Percentiles rank a stretch among this genome's conserved stretches.
Conservation (phyloP, 2,888 invertebrate species). For the Linnaemya tessellans region DNA sequence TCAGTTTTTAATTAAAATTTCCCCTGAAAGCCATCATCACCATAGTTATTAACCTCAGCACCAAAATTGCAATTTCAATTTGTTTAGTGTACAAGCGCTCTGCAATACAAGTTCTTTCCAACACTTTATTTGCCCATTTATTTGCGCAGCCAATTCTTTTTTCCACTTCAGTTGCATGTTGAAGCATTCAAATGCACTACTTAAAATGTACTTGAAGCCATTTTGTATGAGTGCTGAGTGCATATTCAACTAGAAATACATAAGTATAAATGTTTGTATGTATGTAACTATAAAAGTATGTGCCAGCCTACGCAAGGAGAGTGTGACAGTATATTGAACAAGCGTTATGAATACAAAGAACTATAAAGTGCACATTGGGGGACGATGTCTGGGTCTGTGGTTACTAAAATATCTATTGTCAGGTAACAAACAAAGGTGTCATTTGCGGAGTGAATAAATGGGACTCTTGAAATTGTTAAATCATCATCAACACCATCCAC, state of each 20-base stretch:
- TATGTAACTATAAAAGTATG: background rate
- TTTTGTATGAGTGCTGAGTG: slow-evolving; percentile 7
- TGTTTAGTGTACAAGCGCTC: background rate
- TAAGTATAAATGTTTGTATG: background rate
- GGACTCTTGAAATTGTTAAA: slow-evolving; percentile 36
- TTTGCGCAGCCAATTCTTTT: background rate
- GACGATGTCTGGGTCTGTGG: slow-evolving; percentile 20
- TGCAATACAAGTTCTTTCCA: background rate
- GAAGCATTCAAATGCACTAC: slow-evolving; percentile 45
- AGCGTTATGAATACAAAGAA: slow-evolving; percentile 12
- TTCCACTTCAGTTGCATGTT: background rate
- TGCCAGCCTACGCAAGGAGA: background rate
- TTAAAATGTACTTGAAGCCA: slow-evolving; percentile 26
- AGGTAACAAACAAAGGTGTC: slow-evolving; percentile 27
- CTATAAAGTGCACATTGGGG: background rate
- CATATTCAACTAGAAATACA: background rate
- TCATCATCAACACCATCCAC: slow-evolving; percentile 14
- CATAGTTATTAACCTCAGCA: slow-evolving; percentile 1
- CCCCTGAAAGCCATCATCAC: background rate
- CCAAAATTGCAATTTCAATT: slow-evolving; percentile 11
- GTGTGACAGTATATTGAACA: slow-evolving; percentile 28
- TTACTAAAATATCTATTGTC: slow-evolving; percentile 36
- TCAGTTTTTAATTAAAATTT: background rate
- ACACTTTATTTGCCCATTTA: slow-evolving; percentile 8
- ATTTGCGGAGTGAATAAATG: slow-evolving; percentile 38